Conservation (phyloP, 2,113 vertebrate species). For the Labrus mixtus region DNA sequence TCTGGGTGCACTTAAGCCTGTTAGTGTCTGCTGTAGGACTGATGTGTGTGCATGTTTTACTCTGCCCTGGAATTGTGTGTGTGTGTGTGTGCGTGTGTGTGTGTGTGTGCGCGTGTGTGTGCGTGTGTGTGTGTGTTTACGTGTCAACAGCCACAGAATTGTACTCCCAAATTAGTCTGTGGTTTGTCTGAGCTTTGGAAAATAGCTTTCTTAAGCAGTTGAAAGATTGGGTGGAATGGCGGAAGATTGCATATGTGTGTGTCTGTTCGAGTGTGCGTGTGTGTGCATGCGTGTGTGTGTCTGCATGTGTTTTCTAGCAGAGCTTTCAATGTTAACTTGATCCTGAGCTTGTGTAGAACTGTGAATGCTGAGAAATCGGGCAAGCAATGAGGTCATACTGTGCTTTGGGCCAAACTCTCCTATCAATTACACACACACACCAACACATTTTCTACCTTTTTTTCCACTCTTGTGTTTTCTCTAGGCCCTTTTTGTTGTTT, state of each 20-base stretch:
- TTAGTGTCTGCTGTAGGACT: constrained; percentile 42
- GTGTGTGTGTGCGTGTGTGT: constrained; percentile 67
- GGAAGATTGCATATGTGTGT: constrained; percentile 29
- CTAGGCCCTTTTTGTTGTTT: too few relatives aligned
- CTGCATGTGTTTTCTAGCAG: constrained; percentile 17
- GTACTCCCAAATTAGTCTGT: constrained; percentile 73
- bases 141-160: constrained; percentile 66
- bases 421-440: constrained; percentile 63
- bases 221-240: constrained; percentile 65
- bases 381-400: constrained; percentile 72
- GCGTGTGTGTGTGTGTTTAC: constrained; percentile 66
- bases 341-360: constrained; percentile 61
- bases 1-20: constrained; percentile 51
- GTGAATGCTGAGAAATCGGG: constrained; percentile 70
- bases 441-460: neutral
- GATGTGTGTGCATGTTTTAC: constrained; percentile 29
- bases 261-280: constrained; percentile 21
- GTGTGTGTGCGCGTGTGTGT: constrained; percentile 39
- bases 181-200: constrained; percentile 61
- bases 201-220: constrained; percentile 63
- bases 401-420: constrained; percentile 60
- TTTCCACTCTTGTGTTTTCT: neutral
- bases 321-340: constrained; percentile 55
- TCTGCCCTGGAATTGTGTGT: constrained; percentile 29
- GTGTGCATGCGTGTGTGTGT: constrained; percentile 16